Evolutionary conservation across 2,113 vertebrate species (phyloP), one percentile per base, ranked within the genome.

Genomic region (Ophiodon elongatus): DNA sequence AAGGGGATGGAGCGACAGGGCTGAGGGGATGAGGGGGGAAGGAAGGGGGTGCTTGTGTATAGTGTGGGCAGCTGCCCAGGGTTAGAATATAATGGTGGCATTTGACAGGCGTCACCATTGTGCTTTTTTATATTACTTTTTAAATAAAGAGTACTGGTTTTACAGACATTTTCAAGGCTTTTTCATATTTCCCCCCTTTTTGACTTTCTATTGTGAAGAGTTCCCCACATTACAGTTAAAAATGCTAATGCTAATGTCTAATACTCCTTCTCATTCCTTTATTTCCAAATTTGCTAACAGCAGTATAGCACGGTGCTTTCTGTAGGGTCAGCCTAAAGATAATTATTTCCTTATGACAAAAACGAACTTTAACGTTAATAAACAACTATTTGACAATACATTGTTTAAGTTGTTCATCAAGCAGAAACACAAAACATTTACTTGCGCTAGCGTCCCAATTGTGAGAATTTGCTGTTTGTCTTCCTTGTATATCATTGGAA

Each of bases 1-100:
- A 76, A 88, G 77, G 62, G 54, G 74, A 85, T 37, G n/a, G 45
- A 72, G 63, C 76, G 81, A 73, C 50, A 66, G 45, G 25, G 33
- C 41, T 27, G 47, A 63, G 76, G 60, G 43, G 76, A n/a, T n/a
- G 56, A 47, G 39, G 64, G n/a, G n/a, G n/a, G n/a, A n/a, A n/a
- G n/a, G n/a, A n/a, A n/a, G n/a, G n/a, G n/a, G n/a, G n/a, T n/a
- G n/a, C n/a, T 43, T 70, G 27, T 43, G 71, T 57, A 78, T 33
- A 78, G 43, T 37, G 54, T 39, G 19, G 31, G 50, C 6, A 35
- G 2, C 65, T 75, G 25, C 27, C 13, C 2, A 66, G 14, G 31
- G 4, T 6, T 19, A 13, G 27, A 82, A 63, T 68, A 47, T 8
- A 76, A 66, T 27, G 21, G 35, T 67, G 45, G 19, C 17, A 57